Percentiles rank a stretch among this genome's conserved stretches.
Conservation (phyloP, 2,797 vertebrate genomes). For the Argyrosomus regius region DNA sequence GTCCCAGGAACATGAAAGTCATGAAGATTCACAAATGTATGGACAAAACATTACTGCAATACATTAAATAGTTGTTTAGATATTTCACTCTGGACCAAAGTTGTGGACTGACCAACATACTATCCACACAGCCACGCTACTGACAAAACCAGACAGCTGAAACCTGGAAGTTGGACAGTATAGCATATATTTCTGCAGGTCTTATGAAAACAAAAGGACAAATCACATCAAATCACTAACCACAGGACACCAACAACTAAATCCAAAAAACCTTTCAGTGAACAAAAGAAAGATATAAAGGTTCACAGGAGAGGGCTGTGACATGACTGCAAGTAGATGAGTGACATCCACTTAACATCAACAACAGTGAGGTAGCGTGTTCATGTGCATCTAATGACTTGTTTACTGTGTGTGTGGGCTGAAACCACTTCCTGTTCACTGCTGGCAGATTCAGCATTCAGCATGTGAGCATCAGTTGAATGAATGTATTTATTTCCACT, state of each 20-base stretch:
- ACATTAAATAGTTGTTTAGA: background rate
- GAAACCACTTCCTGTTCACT: slow-evolving; percentile 27
- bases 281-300: no score
- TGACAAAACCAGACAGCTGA: background rate
- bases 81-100: background rate
- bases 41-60: background rate
- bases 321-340: background rate
- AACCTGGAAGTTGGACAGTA: background rate
- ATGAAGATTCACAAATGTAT: no score
- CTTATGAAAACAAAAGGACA: no score
- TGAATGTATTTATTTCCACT: background rate
- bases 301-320: background rate
- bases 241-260: no score
- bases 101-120: no score
- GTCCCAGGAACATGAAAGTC: background rate
- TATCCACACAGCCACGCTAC: no score
- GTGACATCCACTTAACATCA: background rate
- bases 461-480: background rate
- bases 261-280: no score
- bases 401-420: background rate
- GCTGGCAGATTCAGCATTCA: background rate
- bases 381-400: background rate
- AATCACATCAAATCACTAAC: no score
- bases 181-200: no score
- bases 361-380: background rate